Evolutionary conservation across 2,113 vertebrate genomes (phyloP).

Genomic region (Corvus hawaiiensis): DNA sequence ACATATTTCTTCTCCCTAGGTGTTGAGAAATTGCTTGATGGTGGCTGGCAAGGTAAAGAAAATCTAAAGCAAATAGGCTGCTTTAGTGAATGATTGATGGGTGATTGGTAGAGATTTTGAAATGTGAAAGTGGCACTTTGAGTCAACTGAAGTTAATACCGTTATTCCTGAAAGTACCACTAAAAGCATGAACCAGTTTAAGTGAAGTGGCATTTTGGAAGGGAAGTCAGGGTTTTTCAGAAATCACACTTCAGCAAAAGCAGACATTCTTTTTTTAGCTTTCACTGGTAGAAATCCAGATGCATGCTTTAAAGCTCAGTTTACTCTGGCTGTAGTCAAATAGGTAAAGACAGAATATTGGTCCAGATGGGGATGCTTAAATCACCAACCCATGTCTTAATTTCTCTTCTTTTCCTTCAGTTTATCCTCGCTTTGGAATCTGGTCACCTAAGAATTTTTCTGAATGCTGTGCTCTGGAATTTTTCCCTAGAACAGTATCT

Average conservation of each 20-base stretch:
- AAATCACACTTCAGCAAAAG: background rate
- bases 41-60: background rate
- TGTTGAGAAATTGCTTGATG: rapidly evolving
- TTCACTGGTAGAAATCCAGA: background rate
- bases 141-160: background rate
- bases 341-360: background rate
- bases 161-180: background rate
- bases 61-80: background rate
- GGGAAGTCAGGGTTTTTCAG: background rate
- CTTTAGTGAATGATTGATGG: background rate
- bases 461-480: background rate
- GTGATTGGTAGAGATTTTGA: background rate
- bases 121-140: background rate
- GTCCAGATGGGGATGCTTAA: background rate
- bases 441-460: background rate
- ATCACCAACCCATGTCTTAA: background rate
- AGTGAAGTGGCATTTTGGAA: background rate
- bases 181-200: background rate
- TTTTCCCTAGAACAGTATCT: background rate
- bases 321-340: background rate
- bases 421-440: background rate
- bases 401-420: background rate
- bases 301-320: background rate
- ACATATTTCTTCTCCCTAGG: background rate
- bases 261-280: background rate